Evolutionary conservation across 2,888 invertebrate genomes (phyloP), one percentile per base, ranked within the genome.

Genomic region (Drosophila maculinotata): DNA sequence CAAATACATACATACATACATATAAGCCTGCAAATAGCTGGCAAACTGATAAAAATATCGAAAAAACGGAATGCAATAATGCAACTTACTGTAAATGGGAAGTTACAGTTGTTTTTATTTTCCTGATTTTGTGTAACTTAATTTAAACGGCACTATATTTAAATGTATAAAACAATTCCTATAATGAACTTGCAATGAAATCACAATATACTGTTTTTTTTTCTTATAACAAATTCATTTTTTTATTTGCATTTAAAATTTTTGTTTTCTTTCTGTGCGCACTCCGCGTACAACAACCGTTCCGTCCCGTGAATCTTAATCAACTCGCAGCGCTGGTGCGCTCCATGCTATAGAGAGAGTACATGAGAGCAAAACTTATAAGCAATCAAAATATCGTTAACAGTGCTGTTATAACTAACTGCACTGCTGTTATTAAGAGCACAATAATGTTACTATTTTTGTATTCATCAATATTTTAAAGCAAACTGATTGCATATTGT

Each of bases 11-110:
- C 5, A 30, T 35, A 58, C n/a, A 47, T 26, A 42, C 36, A n/a
- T n/a, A n/a, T n/a, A n/a, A n/a, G n/a, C n/a, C n/a, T n/a, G 38
- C 47, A 66, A 68, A 58, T 47, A 67, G 33, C 31, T 58, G 36
- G 14, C 20, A 14, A 56, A 51, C 63, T 76, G 76, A 76, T 74
- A 77, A 75, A 60, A 63, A 53, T 39, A 60, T 60, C n/a, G 15
- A 76, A 72, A 60, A 31, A 10, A 54, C 26, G 6, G 28, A 76
- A 67, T 66, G 56, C 57, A 76, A 52, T 36, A 51, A 39, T 60
- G 59, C 56, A 51, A 87, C 85, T 81, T 81, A 81, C 81, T 68
- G 81, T 81, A 71, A 84, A 84, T 68, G 14, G 65, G 69, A 53
- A 78, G 56, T 75, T 64, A 69, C 69, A 68, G 78, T 77, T n/a